These are phyloP conservation scores for Synanthedon vespiformis DNA, from an alignment of 2,888 invertebrate genomes.

Conservation along the genomic window DNA sequence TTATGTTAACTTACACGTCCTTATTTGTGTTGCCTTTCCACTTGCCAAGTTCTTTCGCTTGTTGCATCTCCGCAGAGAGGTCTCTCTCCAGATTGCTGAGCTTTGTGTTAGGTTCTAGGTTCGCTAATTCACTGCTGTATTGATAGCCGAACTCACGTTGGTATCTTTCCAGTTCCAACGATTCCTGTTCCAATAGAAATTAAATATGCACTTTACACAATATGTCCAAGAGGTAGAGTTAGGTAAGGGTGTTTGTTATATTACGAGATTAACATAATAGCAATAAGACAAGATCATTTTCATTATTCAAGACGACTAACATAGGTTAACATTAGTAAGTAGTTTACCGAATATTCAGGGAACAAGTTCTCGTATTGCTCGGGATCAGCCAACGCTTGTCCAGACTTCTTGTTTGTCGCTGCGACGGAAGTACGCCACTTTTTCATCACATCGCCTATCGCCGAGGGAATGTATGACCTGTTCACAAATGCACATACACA, in stretches of 20 bases:
- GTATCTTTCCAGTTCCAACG: slow-evolving; percentile 37
- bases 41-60: slow-evolving; percentile 5
- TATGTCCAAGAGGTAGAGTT: too few species aligned
- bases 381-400: slow-evolving; percentile 95
- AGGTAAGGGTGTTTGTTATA: too few species aligned
- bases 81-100: slow-evolving; percentile 36
- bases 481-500: too few species aligned
- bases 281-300: neutral
- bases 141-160: slow-evolving; percentile 28
- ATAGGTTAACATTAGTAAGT: neutral
- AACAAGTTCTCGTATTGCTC: slow-evolving; percentile 96
- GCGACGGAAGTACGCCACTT: slow-evolving; percentile 88
- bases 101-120: slow-evolving; percentile 20
- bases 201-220: too few species aligned
- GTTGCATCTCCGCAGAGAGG: slow-evolving; percentile 24
- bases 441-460: slow-evolving; percentile 86
- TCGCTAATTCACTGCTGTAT: slow-evolving; percentile 17
- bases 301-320: neutral
- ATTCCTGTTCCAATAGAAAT: slow-evolving; percentile 22
- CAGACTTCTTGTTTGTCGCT: slow-evolving; percentile 88
- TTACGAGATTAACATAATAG: too few species aligned
- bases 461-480: slow-evolving; percentile 94
- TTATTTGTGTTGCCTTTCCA: neutral
- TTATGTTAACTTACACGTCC: neutral
- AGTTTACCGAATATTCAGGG: slow-evolving; percentile 71